Percentiles rank a stretch among this genome's conserved stretches.
Evolutionary conservation across 1,140 invertebrate species (phyloP).

Genomic region (Papilio xuthus): DNA sequence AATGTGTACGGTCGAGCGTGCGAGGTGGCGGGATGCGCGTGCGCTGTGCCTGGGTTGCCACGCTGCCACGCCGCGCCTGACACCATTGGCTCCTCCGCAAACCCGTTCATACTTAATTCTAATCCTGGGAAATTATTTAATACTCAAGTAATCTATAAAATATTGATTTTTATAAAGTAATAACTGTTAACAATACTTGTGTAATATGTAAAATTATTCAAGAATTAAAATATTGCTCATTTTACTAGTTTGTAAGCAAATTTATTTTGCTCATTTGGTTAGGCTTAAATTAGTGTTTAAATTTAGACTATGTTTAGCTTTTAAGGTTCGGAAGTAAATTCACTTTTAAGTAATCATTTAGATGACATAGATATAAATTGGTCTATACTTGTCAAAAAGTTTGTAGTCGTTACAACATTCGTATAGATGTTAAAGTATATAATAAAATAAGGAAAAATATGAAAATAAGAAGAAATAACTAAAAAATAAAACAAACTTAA

Average conservation of each 20-base stretch:
- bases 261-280: too few species aligned
- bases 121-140: slow-evolving; percentile 54
- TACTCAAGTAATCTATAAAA: background rate
- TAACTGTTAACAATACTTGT: too few species aligned
- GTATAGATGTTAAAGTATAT: background rate
- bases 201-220: too few species aligned
- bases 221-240: too few species aligned
- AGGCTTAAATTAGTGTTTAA: too few species aligned
- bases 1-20: slow-evolving; percentile 65
- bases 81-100: slow-evolving; percentile 71
- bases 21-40: slow-evolving; percentile 49
- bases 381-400: background rate
- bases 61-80: slow-evolving; percentile 75
- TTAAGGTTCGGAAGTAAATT: too few species aligned
- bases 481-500: background rate
- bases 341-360: too few species aligned
- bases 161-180: background rate
- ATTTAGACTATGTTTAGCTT: too few species aligned
- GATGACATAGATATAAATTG: background rate
- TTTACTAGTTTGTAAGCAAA: too few species aligned
- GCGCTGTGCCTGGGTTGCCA: slow-evolving; percentile 48
- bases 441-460: too few species aligned
- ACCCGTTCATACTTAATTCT: slow-evolving; percentile 68
- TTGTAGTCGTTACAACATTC: background rate
- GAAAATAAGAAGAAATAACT: background rate